Percentiles rank a stretch among this genome's conserved stretches.
Evolutionary conservation across 2,113 vertebrate genomes (phyloP).

Genomic region (Hoplias malabaricus): DNA sequence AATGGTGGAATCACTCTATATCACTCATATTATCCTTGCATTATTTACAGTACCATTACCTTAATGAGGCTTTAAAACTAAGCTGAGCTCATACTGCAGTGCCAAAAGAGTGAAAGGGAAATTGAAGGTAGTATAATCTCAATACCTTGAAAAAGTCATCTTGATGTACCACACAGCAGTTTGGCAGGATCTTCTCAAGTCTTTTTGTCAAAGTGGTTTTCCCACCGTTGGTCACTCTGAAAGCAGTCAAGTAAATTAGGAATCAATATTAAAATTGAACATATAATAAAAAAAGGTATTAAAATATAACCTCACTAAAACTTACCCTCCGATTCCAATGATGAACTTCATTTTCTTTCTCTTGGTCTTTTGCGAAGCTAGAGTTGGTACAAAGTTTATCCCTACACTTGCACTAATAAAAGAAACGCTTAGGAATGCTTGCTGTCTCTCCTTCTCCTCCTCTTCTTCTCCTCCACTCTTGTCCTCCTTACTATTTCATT

Average conservation of each 20-base stretch:
- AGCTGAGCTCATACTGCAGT: background rate
- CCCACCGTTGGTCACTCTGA: conserved; percentile 81
- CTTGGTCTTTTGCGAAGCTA: conserved; percentile 59
- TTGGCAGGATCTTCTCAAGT: conserved; percentile 73
- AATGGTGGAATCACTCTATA: too few relatives aligned
- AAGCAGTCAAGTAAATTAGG: background rate
- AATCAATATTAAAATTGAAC: background rate
- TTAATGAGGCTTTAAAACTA: background rate
- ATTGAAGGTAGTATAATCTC: background rate
- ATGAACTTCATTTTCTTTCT: conserved; percentile 73
- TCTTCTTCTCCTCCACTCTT: conserved; percentile 59
- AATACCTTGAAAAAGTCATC: conserved; percentile 83
- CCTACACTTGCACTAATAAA: background rate
- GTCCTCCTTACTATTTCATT: conserved; percentile 79
- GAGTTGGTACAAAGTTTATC: conserved; percentile 65
- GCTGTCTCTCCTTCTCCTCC: conserved; percentile 49
- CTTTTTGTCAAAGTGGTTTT: conserved; percentile 79
- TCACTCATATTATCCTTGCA: too few relatives aligned
- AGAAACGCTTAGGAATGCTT: conserved; percentile 56
- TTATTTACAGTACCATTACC: too few relatives aligned
- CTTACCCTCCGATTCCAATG: conserved; percentile 78
- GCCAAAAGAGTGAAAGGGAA: background rate
- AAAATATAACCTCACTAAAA: background rate
- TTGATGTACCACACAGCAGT: conserved; percentile 81
- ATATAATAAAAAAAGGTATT: background rate